Base-by-base conservation (phyloP, 2,888 invertebrate genomes). In the Eudasyphora cyanicolor region DNA sequence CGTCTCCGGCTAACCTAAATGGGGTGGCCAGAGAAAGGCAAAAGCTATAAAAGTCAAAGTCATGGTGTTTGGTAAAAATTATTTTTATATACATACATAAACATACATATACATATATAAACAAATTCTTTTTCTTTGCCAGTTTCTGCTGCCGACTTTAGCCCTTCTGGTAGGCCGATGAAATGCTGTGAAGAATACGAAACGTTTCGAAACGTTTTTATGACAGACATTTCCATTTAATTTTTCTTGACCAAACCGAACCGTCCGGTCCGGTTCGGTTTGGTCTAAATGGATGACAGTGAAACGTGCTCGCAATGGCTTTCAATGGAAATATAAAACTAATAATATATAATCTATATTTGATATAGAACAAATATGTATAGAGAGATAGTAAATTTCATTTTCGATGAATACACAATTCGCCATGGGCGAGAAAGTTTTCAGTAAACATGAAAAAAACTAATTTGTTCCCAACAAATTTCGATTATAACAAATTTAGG, bases 11-110 rank as follows among this genome's bases (percentile, higher is more conserved):
- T 12, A 24, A 57, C 27, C 14, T 45, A 17, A 49, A 57, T 14
- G 57, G 45, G 27, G 24, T 8, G 5, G 24, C 51, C 51, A 17
- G 38, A 38, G 19, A 64, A 19, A 17, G 6, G 17, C 12, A 32
- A 77, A 77, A 74, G 51, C 51, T 70, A 78, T 78, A 70, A 78
- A 82, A 82, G 70, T 78, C 78, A 78, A 71, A 60, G 75, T 82
- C 74, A 82, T 78, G 70, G 73, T 70, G 51, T 54, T 78, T 71
- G 49, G 60, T 51, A 14, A 45, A 70, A 82, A 73, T 70, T 74
- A 62, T 62, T 35, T 60, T 32, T 29, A n/a, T n/a, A n/a, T n/a
- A n/a, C n/a, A n/a, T n/a, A n/a, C n/a, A n/a, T n/a, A n/a, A n/a
- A n/a, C n/a, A n/a, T n/a, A n/a, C n/a, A n/a, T n/a, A n/a, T n/a